Conservation (phyloP, 2,888 invertebrate species). For the Sepioteuthis lessoniana region DNA sequence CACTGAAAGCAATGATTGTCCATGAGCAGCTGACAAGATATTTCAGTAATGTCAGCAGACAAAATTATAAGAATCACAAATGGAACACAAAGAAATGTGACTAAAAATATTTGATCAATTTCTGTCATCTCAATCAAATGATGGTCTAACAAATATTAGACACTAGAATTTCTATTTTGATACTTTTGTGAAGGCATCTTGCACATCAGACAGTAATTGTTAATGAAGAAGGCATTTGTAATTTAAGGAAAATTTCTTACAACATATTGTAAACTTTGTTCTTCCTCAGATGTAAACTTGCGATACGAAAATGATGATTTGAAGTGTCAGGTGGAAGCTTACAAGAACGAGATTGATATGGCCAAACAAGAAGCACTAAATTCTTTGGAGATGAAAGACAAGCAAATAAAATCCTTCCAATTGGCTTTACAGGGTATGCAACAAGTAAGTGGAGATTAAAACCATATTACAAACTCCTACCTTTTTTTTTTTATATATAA, state of each 20-base stretch:
- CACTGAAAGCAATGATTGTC: no score
- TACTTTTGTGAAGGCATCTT: no score
- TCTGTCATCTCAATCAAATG: no score
- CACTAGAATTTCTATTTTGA: no score
- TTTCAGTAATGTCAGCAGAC: no score
- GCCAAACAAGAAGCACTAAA: conserved; percentile 86
- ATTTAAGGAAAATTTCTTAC: no score
- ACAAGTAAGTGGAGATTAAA: conserved; percentile 67
- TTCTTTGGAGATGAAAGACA: conserved; percentile 86
- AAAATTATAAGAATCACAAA: no score
- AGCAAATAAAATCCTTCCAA: conserved; percentile 85
- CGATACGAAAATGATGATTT: conserved; percentile 90
- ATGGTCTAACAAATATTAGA: no score
- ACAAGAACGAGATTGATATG: conserved; percentile 93
- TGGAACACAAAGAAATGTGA: no score
- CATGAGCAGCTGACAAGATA: no score
- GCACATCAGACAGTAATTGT: neutral
- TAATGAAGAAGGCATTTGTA: neutral
- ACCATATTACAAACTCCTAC: neutral
- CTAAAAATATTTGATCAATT: no score
- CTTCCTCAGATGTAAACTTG: conserved; percentile 53
- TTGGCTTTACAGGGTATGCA: conserved; percentile 78
- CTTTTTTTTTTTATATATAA: no score
- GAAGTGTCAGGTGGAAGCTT: conserved; percentile 88
- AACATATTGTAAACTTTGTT: neutral